Conservation (phyloP, 1,140 invertebrate genomes). For the Drosophila biarmipes region DNA sequence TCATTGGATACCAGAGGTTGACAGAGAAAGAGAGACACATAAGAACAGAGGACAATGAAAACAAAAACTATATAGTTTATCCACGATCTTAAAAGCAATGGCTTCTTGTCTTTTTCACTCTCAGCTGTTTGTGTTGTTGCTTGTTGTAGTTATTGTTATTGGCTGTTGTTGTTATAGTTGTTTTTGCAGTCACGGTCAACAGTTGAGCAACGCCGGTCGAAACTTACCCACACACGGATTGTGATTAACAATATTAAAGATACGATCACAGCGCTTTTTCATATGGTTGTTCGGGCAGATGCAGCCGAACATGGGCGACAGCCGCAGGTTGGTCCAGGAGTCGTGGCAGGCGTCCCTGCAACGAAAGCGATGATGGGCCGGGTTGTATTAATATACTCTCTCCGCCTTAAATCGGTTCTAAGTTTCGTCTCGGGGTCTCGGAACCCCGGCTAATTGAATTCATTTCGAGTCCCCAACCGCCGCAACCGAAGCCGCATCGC, state of each 20-base stretch:
- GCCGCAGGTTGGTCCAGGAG: constrained; percentile 92
- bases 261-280: constrained; percentile 93
- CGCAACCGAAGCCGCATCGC: constrained; percentile 30
- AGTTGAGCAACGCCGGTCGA: constrained; percentile 26
- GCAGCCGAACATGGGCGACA: constrained; percentile 95
- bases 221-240: constrained; percentile 96
- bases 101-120: constrained; percentile 29
- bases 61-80: constrained; percentile 25
- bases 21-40: constrained; percentile 51
- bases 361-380: constrained; percentile 36
- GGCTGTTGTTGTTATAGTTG: constrained; percentile 29
- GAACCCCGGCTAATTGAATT: constrained; percentile 63
- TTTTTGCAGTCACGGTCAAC: constrained; percentile 36
- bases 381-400: neutral
- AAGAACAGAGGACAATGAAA: constrained; percentile 46
- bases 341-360: constrained; percentile 92
- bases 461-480: constrained; percentile 45
- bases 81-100: constrained; percentile 31
- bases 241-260: constrained; percentile 94
- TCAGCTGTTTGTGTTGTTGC: constrained; percentile 58
- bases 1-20: constrained; percentile 34
- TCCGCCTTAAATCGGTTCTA: neutral
- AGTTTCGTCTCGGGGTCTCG: neutral
- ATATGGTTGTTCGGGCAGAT: constrained; percentile 95
- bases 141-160: constrained; percentile 34